A percentile compares a stretch with the other conserved stretches of the same genome.
These are phyloP conservation scores for Ariopsis seemanni DNA, from an alignment of 2,113 vertebrate genomes.

Conservation along the genomic window DNA sequence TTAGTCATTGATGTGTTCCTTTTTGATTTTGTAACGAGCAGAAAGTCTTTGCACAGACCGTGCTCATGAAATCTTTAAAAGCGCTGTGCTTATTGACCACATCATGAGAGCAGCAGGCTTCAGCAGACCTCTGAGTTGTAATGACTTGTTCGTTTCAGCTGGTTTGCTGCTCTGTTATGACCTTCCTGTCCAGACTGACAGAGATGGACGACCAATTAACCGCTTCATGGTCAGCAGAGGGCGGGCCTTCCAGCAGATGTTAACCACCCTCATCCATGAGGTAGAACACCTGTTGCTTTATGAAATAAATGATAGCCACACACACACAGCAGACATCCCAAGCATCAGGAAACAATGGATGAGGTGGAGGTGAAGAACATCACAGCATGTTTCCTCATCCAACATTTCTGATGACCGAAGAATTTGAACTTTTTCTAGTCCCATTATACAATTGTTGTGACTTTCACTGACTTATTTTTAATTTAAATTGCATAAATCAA, in stretches of 20 bases:
- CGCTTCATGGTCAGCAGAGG: conserved; percentile 85
- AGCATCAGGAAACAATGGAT: neutral
- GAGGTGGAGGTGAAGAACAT: neutral
- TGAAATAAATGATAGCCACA: neutral
- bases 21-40: neutral
- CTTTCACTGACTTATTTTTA: neutral
- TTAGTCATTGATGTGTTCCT: neutral
- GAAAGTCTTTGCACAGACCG: neutral
- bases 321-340: neutral
- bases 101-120: neutral
- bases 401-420: neutral
- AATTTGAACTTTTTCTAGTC: neutral
- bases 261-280: conserved; percentile 86
- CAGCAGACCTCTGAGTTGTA: neutral
- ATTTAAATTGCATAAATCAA: neutral
- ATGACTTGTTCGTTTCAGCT: conserved; percentile 68
- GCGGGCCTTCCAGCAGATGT: conserved; percentile 86
- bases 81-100: neutral
- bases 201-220: conserved; percentile 82
- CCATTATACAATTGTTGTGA: neutral
- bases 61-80: neutral
- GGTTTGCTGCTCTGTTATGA: conserved; percentile 88
- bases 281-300: conserved; percentile 62
- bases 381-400: neutral
- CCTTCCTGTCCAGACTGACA: conserved; percentile 84